Evolutionary conservation across 2,888 invertebrate species (phyloP).

Genomic region (Pristionchus japonicus): DNA sequence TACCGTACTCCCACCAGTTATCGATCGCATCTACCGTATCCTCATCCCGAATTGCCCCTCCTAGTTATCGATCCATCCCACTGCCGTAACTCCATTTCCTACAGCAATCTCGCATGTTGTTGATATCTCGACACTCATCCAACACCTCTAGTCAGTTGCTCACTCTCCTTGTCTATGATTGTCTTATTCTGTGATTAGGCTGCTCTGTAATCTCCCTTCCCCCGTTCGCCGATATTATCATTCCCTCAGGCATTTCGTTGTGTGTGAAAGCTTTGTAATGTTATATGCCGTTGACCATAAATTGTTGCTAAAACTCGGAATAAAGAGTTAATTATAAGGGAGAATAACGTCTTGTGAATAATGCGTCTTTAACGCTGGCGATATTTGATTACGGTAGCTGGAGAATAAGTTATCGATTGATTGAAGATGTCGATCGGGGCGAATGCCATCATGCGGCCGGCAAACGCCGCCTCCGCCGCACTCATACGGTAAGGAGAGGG

Average conservation of each 20-base stretch:
- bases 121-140: not conserved
- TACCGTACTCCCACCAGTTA: not conserved
- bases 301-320: not conserved
- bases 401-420: not conserved
- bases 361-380: not conserved
- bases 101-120: not conserved
- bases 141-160: conserved; percentile 27
- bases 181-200: conserved; percentile 27
- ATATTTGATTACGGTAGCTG: not conserved
- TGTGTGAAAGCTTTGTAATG: not conserved
- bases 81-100: not conserved
- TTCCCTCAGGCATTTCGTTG: conserved; percentile 8
- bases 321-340: not conserved
- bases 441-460: conserved; percentile 62
- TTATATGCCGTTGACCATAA: not conserved
- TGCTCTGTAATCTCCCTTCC: not conserved
- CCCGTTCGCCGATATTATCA: not conserved
- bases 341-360: no score
- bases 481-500: conserved; percentile 50
- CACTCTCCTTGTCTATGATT: not conserved
- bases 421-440: conserved; percentile 64
- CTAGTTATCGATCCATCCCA: no score
- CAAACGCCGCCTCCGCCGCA: conserved; percentile 61
- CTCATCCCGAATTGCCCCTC: no score
- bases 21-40: no score